A percentile compares a stretch with the other conserved stretches of the same genome.
These are phyloP conservation scores for Sarcophaga subvicina DNA, from an alignment of 2,888 invertebrate species.

Conservation along the genomic window DNA sequence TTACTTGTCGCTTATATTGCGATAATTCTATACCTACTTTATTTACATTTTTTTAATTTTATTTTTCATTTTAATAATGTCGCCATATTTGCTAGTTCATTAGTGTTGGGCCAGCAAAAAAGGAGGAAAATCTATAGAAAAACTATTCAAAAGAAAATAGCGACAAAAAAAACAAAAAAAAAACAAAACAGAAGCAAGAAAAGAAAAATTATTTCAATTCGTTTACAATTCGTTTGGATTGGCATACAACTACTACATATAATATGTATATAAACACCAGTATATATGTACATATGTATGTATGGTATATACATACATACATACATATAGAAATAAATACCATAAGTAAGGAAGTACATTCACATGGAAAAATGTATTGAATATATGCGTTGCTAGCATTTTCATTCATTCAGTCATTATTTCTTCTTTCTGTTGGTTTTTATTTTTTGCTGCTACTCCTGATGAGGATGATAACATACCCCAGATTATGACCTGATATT, in stretches of 20 bases:
- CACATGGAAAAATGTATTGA: not conserved
- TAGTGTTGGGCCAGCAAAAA: conserved; percentile 63
- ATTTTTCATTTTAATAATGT: conserved; percentile 53
- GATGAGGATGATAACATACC: conserved; percentile 49
- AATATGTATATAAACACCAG: not conserved
- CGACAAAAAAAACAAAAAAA: not conserved
- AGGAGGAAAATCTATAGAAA: not conserved
- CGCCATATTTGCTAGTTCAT: conserved; percentile 69
- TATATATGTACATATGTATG: not conserved
- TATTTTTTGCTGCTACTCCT: too few relatives aligned
- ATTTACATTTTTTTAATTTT: conserved; percentile 24
- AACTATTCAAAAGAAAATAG: not conserved
- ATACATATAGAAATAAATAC: not conserved
- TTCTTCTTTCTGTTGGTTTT: not conserved
- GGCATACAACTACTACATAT: not conserved
- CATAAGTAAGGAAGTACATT: not conserved
- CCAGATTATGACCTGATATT: conserved; percentile 60
- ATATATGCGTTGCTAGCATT: not conserved
- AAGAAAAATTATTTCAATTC: conserved; percentile 36
- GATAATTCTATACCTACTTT: conserved; percentile 58
- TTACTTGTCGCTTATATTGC: conserved; percentile 37
- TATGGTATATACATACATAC: not conserved
- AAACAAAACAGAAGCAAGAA: conserved; percentile 9
- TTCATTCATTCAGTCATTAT: not conserved
- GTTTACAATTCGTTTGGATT: conserved; percentile 22